Conservation (phyloP, 2,113 vertebrate genomes). For the Vombatus ursinus region DNA sequence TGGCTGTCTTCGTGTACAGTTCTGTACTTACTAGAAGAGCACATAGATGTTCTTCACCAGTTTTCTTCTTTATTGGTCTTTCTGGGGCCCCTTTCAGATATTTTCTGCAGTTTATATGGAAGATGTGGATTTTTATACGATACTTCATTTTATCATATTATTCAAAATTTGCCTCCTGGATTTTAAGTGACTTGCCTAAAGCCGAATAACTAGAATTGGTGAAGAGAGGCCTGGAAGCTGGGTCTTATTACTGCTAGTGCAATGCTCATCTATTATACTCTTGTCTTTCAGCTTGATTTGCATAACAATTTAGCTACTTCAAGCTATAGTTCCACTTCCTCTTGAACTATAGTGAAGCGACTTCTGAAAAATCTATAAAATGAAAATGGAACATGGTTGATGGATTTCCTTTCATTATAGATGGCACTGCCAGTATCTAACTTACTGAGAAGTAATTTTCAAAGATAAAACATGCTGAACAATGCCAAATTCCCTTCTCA, state of each 20-base stretch:
- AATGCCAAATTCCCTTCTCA: slow-evolving; percentile 44
- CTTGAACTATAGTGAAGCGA: neutral
- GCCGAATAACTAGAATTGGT: neutral
- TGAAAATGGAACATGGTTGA: neutral
- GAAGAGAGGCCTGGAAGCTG: neutral
- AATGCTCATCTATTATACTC: neutral
- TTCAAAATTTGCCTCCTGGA: neutral
- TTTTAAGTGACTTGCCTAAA: neutral
- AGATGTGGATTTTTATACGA: neutral
- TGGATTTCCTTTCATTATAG: slow-evolving; percentile 9
- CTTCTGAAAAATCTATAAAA: slow-evolving; percentile 11
- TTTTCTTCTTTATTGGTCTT: neutral
- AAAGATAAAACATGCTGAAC: slow-evolving; percentile 32
- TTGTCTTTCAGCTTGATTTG: neutral
- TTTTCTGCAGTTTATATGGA: neutral
- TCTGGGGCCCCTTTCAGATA: neutral
- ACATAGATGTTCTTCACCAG: neutral
- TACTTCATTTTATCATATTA: neutral
- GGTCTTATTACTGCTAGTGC: neutral
- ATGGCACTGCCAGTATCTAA: slow-evolving; percentile 24
- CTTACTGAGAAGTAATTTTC: slow-evolving; percentile 43
- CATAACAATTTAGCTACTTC: neutral
- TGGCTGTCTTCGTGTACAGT: neutral
- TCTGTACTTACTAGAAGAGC: neutral
- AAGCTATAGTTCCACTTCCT: neutral